These are phyloP conservation scores for Delphinapterus leucas DNA, from an alignment of 2,113 vertebrate species.

Conservation along the genomic window DNA sequence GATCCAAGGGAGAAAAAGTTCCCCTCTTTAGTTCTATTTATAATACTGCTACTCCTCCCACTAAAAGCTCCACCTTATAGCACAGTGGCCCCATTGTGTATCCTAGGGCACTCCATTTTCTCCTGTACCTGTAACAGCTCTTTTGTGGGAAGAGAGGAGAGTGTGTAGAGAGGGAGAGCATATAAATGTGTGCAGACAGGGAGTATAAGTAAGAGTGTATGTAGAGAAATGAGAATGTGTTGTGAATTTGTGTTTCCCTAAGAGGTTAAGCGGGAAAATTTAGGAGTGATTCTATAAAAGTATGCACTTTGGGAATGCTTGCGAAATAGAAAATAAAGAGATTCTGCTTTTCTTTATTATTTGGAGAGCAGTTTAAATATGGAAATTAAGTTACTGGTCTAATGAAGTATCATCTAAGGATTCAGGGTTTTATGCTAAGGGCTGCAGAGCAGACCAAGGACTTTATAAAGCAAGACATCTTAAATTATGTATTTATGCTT, in stretches of 20 bases:
- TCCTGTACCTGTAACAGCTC: background rate
- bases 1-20: slow-evolving; percentile 20
- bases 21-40: slow-evolving; percentile 56
- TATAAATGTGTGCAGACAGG: background rate
- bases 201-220: too few species aligned
- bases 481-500: background rate
- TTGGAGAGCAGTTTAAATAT: background rate
- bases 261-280: background rate
- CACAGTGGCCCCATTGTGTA: slow-evolving; percentile 66
- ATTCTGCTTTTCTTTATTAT: background rate
- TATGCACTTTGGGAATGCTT: background rate
- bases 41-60: slow-evolving; percentile 29
- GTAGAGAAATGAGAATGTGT: background rate
- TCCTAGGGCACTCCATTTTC: background rate
- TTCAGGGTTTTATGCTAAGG: background rate
- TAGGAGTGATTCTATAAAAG: background rate
- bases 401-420: background rate
- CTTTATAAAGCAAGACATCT: background rate
- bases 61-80: background rate
- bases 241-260: background rate
- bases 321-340: background rate
- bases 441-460: background rate
- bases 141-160: background rate
- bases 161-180: background rate
- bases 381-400: background rate